These are phyloP conservation scores for Cololabis saira DNA, from an alignment of 2,113 vertebrate genomes.

Conservation along the genomic window DNA sequence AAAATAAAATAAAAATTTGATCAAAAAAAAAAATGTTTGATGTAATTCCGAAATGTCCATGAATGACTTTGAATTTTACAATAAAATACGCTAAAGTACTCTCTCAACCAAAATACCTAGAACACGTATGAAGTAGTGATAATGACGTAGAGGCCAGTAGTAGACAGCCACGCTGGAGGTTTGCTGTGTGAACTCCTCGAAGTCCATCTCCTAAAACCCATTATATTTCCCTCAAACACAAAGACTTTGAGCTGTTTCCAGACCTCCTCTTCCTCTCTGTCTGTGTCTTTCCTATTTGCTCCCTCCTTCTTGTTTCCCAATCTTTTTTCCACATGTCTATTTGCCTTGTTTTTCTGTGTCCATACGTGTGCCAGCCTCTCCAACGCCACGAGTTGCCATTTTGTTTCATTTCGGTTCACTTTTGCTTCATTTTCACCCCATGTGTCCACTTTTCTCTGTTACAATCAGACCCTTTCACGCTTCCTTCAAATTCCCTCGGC, in stretches of 20 bases:
- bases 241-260: slow-evolving; percentile 33
- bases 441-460: slow-evolving; percentile 52
- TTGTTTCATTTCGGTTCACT: slow-evolving; percentile 61
- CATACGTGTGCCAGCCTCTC: slow-evolving; percentile 40
- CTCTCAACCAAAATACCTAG: no score
- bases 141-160: no score
- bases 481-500: slow-evolving; percentile 70
- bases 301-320: slow-evolving; percentile 38
- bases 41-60: neutral
- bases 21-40: neutral
- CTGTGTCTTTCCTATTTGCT: slow-evolving; percentile 36
- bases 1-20: neutral
- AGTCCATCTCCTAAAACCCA: neutral
- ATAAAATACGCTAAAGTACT: no score
- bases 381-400: slow-evolving; percentile 39
- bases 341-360: slow-evolving; percentile 22
- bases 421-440: slow-evolving; percentile 63
- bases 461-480: slow-evolving; percentile 71
- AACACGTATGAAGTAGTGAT: no score
- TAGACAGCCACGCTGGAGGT: neutral
- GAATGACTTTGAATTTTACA: no score
- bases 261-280: slow-evolving; percentile 36
- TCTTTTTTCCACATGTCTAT: slow-evolving; percentile 57
- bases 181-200: neutral
- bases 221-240: slow-evolving; percentile 27